These are phyloP conservation scores for Sciaenops ocellatus DNA, from an alignment of 2,797 vertebrate genomes.

Conservation along the genomic window DNA sequence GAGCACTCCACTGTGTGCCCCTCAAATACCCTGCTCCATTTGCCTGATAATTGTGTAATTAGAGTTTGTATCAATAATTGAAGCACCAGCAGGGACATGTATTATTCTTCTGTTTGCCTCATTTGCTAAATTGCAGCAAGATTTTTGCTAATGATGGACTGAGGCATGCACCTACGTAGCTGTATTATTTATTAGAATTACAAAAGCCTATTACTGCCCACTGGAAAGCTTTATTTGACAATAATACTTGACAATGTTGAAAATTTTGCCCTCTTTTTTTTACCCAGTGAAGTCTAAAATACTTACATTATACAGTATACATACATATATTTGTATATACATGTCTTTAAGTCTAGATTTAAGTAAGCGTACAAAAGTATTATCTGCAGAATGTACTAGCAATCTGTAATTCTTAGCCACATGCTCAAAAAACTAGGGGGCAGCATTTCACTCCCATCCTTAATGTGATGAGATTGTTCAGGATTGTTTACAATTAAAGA, in stretches of 20 bases:
- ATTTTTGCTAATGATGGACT: slow-evolving; percentile 56
- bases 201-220: slow-evolving; percentile 15
- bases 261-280: background rate
- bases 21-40: slow-evolving; percentile 65
- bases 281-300: background rate
- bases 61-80: slow-evolving; percentile 76
- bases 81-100: slow-evolving; percentile 60
- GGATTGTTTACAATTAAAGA: no score
- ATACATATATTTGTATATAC: no score
- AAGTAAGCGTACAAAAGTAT: no score
- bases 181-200: slow-evolving; percentile 58
- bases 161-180: slow-evolving; percentile 19
- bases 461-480: no score
- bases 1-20: slow-evolving; percentile 49
- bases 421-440: no score
- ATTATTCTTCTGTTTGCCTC: slow-evolving; percentile 62
- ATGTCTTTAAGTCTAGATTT: no score
- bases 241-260: background rate
- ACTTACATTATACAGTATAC: background rate
- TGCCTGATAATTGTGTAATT: slow-evolving; percentile 79
- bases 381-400: no score
- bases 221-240: slow-evolving; percentile 2
- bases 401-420: no score
- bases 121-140: slow-evolving; percentile 63
- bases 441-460: no score